Conservation (phyloP, 2,888 invertebrate genomes). For the Zygothrica quintamaculata region DNA sequence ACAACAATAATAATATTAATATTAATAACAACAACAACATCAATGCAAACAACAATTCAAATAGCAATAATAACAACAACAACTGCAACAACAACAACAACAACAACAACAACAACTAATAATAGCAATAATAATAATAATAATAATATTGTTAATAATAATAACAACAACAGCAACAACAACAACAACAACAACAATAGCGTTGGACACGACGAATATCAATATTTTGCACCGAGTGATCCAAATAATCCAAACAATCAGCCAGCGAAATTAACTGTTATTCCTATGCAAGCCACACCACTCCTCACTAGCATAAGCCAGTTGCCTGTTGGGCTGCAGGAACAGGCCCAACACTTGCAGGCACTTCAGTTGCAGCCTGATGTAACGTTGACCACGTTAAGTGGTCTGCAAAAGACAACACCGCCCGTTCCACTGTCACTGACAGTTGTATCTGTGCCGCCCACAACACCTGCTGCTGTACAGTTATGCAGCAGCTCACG, state of each 20-base stretch:
- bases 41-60: conserved; percentile 20
- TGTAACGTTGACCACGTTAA: conserved; percentile 68
- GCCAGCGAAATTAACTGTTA: conserved; percentile 10
- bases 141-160: conserved; percentile 10
- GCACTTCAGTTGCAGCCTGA: conserved; percentile 76
- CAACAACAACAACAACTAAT: conserved; percentile 2
- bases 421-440: conserved; percentile 8
- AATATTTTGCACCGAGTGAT: conserved; percentile 82
- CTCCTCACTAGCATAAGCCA: conserved; percentile 49
- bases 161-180: conserved; percentile 15
- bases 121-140: conserved; percentile 6
- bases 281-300: conserved; percentile 11
- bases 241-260: conserved; percentile 82
- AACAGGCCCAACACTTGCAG: conserved; percentile 69
- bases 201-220: conserved; percentile 77
- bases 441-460: conserved; percentile 9
- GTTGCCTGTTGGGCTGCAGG: conserved; percentile 56
- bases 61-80: conserved; percentile 34
- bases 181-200: conserved; percentile 31
- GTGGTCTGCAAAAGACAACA: conserved; percentile 51
- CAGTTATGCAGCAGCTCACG: conserved; percentile 61
- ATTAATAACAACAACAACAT: conserved; percentile 17
- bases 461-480: conserved; percentile 41
- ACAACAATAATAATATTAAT: conserved; percentile 19
- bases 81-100: conserved; percentile 46